A percentile compares a stretch with the other conserved stretches of the same genome.
Conservation (phyloP, 2,797 vertebrate genomes). For the Yasuhikotakia modesta region DNA sequence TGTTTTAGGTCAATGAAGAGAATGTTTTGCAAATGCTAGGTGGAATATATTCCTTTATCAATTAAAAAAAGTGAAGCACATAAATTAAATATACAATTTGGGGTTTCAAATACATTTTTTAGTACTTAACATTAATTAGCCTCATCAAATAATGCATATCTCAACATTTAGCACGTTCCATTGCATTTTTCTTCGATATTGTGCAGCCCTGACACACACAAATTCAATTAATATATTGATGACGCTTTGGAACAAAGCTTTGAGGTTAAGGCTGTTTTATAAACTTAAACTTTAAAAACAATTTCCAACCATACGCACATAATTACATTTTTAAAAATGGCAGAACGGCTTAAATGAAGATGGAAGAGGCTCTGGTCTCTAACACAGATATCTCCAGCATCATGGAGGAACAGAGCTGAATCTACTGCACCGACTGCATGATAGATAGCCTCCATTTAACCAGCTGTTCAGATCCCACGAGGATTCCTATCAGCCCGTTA, state of each 20-base stretch:
- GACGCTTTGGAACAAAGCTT: background rate
- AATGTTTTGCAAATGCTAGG: too few species aligned
- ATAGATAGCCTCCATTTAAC: slow-evolving; percentile 67
- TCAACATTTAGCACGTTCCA: too few species aligned
- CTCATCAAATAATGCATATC: too few species aligned
- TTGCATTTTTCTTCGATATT: too few species aligned
- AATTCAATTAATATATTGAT: too few species aligned
- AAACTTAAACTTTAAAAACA: background rate
- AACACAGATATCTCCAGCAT: slow-evolving; percentile 16
- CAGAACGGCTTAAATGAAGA: background rate
- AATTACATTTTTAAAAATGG: slow-evolving; percentile 14
- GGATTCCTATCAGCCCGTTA: slow-evolving; percentile 58
- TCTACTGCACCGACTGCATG: slow-evolving; percentile 55
- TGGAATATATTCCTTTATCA: too few species aligned
- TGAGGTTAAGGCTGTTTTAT: background rate
- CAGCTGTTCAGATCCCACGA: slow-evolving; percentile 62
- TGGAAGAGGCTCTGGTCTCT: background rate
- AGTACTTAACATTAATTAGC: too few species aligned
- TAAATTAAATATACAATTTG: too few species aligned
- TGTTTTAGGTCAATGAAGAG: too few species aligned
- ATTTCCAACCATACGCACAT: slow-evolving; percentile 6
- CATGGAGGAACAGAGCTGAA: slow-evolving; percentile 15
- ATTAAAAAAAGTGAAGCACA: too few species aligned
- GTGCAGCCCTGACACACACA: too few species aligned
- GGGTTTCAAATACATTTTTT: too few species aligned